Base-by-base conservation (phyloP, 2,797 vertebrate genomes). In the Gymnopithys bicolor region DNA sequence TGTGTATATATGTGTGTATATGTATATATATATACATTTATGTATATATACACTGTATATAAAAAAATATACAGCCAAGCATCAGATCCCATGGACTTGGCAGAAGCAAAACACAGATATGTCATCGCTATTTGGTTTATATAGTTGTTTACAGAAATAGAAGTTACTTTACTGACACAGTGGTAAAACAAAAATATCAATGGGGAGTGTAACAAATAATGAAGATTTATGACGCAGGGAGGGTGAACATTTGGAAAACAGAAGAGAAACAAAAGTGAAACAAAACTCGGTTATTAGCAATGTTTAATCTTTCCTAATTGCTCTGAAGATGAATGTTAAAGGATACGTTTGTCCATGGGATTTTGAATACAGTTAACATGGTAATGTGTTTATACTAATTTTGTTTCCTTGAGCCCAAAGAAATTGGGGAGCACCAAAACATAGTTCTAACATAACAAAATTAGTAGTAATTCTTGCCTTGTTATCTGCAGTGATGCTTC, bases 401-500 rank as follows among this genome's bases (percentile, higher is more conserved):
- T 99, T 98, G 98, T 98, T 98, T 97, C 97, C 97, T 98, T 97
- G 97, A 98, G 84, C 97, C 93, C 97, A 97, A 97, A 98, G 95
- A 98, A 98, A 97, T 98, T 98, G 97, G 78, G 77, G 55, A 96
- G 35, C 39, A 81, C 69, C 66, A 89, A 96, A 97, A 82, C 46
- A 62, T 94, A 96, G 49, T 97, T 98, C 59, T 37, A 75, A 70
- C 32, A 96, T 97, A 97, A 97, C 98, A 97, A 99, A 99, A 99
- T 99, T 98, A 99, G 98, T 98, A 98, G 98, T 96, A 97, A 95
- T 81, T 86, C 97, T 97, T 98, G 97, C 98, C 98, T 98, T 99
- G 99, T 98, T 97, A 98, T 97, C 97, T 93, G 97, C 98, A 98
- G 96, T 97, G 98, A 99, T 99, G 99, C 99, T 99, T 98, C 98